Conservation (phyloP, 2,113 vertebrate genomes). For the Protomyctophum bolini region DNA sequence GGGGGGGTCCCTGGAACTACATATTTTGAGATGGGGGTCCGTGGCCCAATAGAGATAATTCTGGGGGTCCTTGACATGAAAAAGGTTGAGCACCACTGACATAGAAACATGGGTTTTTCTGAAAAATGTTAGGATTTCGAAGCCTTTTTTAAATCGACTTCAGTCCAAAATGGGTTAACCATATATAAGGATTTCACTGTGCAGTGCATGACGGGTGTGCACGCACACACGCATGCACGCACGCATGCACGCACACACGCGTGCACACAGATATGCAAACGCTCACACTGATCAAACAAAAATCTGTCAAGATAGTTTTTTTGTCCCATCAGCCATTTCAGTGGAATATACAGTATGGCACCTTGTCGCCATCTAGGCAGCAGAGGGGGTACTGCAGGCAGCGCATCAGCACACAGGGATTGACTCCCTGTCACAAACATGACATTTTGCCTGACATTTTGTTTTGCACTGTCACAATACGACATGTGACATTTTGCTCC, state of each 20-base stretch:
- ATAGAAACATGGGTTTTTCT: too few species aligned
- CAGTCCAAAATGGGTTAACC: too few species aligned
- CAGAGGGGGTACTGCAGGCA: slow-evolving; percentile 50
- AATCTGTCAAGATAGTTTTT: slow-evolving; percentile 35
- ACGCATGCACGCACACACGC: not conserved
- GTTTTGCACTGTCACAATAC: not conserved
- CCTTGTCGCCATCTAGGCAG: slow-evolving; percentile 78
- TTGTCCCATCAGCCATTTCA: slow-evolving; percentile 16
- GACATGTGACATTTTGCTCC: slow-evolving; percentile 31
- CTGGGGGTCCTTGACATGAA: too few species aligned
- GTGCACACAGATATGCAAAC: slow-evolving; percentile 2
- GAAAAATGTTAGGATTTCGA: too few species aligned
- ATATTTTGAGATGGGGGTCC: too few species aligned
- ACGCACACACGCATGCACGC: too few species aligned
- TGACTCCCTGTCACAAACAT: slow-evolving; percentile 32
- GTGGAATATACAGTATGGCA: slow-evolving; percentile 56
- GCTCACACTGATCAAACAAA: slow-evolving; percentile 21
- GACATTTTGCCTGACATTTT: slow-evolving; percentile 10
- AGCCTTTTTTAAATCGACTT: too few species aligned
- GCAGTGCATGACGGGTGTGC: too few species aligned
- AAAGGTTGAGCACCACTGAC: too few species aligned
- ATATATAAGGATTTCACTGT: too few species aligned
- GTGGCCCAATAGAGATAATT: too few species aligned
- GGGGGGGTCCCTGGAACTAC: too few species aligned
- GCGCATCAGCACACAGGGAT: slow-evolving; percentile 20